These are phyloP conservation scores for Drosophila seclusa DNA, from an alignment of 2,888 invertebrate genomes.

Conservation along the genomic window DNA sequence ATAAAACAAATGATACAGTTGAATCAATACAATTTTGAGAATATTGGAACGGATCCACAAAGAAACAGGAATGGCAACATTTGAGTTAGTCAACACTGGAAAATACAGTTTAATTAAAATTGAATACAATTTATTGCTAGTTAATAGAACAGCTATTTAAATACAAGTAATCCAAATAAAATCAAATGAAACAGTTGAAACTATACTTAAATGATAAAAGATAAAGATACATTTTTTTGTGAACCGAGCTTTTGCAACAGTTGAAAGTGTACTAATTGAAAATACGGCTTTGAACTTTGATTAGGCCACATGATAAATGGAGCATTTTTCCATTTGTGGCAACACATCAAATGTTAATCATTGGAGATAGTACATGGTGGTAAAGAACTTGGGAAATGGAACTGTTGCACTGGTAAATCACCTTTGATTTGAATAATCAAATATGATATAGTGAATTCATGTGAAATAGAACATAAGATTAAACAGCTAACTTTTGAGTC, in stretches of 20 bases:
- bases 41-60: not conserved
- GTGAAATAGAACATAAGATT: constrained; percentile 34
- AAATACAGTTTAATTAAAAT: not conserved
- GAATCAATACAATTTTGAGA: not conserved
- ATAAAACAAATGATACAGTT: not conserved
- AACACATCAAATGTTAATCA: not conserved
- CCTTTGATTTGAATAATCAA: not conserved
- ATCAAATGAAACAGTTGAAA: not conserved
- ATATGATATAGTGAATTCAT: not conserved
- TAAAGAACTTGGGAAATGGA: constrained; percentile 7
- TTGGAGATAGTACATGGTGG: constrained; percentile 4
- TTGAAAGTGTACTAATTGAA: not conserved
- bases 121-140: not conserved
- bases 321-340: too few relatives aligned
- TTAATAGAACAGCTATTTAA: constrained; percentile 5
- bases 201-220: not conserved
- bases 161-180: not conserved
- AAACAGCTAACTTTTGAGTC: not conserved
- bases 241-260: not conserved
- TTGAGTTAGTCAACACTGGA: constrained; percentile 12
- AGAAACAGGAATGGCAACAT: constrained; percentile 1
- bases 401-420: constrained; percentile 2
- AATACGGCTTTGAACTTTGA: not conserved
- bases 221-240: not conserved
- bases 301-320: not conserved